phyloP scores from a whole-genome alignment of 2,113 vertebrate genomes.

The Podocnemis expansa region DNA sequence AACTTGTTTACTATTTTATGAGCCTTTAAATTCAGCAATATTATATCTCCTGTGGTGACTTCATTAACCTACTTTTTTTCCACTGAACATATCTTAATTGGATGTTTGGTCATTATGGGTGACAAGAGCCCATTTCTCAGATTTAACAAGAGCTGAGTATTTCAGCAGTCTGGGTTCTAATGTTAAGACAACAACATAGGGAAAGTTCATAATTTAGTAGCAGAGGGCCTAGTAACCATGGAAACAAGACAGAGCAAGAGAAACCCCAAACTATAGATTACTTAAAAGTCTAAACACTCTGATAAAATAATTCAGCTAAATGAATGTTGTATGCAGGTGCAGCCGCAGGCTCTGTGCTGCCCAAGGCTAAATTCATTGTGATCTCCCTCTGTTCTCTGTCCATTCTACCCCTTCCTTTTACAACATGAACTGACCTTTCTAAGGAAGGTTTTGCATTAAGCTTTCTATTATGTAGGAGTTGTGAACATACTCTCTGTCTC shows the following conservation, averaged over 20 bases:
- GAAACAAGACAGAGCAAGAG: neutral
- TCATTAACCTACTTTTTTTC: conserved; percentile 36
- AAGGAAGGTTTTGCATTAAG: neutral
- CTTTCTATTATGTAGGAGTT: neutral
- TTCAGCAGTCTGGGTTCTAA: conserved; percentile 18
- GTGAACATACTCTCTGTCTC: neutral
- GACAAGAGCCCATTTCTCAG: conserved; percentile 11
- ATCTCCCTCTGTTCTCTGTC: neutral
- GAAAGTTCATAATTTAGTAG: conserved; percentile 10
- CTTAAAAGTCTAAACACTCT: neutral
- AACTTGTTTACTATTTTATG: conserved; percentile 39
- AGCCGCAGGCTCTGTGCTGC: neutral
- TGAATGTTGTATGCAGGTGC: rapidly evolving
- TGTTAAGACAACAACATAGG: neutral
- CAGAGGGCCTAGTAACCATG: neutral
- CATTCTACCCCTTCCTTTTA: neutral
- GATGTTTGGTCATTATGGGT: conserved; percentile 32
- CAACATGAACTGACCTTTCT: neutral
- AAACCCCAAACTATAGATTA: neutral
- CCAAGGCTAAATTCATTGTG: neutral
- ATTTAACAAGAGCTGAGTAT: neutral
- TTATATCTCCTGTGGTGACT: conserved; percentile 28
- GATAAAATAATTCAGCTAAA: rapidly evolving
- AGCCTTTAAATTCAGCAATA: conserved; percentile 45
- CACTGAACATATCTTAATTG: conserved; percentile 36